phyloP scores from a whole-genome alignment of 1,140 invertebrate genomes.

The Dufourea novaeangliae region DNA sequence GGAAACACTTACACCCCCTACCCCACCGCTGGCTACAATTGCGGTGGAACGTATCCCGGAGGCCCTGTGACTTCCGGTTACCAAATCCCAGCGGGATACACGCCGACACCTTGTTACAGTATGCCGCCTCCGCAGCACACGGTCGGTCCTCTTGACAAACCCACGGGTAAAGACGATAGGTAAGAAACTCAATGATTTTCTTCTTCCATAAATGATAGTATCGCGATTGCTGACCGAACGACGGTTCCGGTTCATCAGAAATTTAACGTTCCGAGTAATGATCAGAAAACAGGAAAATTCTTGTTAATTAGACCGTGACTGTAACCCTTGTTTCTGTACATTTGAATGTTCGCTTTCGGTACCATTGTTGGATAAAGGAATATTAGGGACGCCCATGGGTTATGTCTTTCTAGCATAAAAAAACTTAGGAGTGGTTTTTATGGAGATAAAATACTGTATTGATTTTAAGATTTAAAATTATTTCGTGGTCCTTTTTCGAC shows the following conservation, averaged over 20 bases:
- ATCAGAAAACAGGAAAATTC: neutral
- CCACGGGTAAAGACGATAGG: slow-evolving; percentile 88
- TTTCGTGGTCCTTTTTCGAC: too few relatives aligned
- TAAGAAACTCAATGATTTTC: slow-evolving; percentile 79
- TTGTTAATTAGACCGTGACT: neutral
- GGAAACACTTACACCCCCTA: slow-evolving; percentile 88
- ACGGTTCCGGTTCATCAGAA: slow-evolving; percentile 52
- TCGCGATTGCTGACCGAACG: slow-evolving; percentile 8
- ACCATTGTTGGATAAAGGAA: neutral
- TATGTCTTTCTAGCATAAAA: neutral
- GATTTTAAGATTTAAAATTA: too few relatives aligned
- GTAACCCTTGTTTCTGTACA: neutral
- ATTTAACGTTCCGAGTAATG: neutral
- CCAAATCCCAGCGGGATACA: slow-evolving; percentile 86
- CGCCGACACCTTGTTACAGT: slow-evolving; percentile 89
- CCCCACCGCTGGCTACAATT: slow-evolving; percentile 85
- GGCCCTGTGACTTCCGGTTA: slow-evolving; percentile 85
- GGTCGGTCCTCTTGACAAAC: slow-evolving; percentile 88
- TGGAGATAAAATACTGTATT: too few relatives aligned
- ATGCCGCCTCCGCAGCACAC: slow-evolving; percentile 89
- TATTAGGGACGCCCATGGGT: neutral
- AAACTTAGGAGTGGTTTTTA: too few relatives aligned
- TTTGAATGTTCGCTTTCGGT: neutral
- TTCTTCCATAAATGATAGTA: neutral
- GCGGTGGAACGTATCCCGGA: slow-evolving; percentile 83